Evolutionary conservation across 35 echinoderm and acorn worm genomes (phyloP).

Genomic region (Ptychodera flava): DNA sequence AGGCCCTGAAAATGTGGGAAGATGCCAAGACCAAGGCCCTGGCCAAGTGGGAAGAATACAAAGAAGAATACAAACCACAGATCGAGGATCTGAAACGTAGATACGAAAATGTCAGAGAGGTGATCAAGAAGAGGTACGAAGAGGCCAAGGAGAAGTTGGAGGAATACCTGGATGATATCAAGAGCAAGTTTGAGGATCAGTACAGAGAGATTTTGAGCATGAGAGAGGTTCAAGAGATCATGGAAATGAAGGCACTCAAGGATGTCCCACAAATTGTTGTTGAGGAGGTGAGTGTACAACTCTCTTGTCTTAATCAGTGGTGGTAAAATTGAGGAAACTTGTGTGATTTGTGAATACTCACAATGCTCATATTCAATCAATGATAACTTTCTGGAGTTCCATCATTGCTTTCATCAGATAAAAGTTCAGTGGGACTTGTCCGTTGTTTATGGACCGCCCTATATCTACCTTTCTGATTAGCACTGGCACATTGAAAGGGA

Average conservation of each 20-base stretch:
- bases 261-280: neutral
- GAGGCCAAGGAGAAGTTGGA: slow-evolving; percentile 21
- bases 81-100: neutral
- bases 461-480: too few species aligned
- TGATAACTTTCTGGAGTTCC: too few species aligned
- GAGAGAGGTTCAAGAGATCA: neutral
- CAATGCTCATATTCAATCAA: too few species aligned
- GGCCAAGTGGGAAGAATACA: neutral
- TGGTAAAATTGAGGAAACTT: too few species aligned
- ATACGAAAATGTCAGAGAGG: neutral
- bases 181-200: slow-evolving; percentile 2
- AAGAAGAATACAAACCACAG: neutral
- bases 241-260: neutral
- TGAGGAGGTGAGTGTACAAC: neutral
- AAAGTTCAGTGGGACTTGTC: too few species aligned
- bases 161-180: slow-evolving; percentile 3
- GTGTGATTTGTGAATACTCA: too few species aligned
- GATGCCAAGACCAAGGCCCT: neutral
- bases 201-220: slow-evolving; percentile 21
- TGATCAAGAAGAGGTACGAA: neutral
- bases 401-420: too few species aligned
- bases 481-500: too few species aligned
- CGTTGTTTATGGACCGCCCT: too few species aligned
- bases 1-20: neutral
- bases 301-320: too few species aligned